These are phyloP conservation scores for Corythornis madagascariensis DNA, from an alignment of 2,113 vertebrate genomes.

Conservation along the genomic window DNA sequence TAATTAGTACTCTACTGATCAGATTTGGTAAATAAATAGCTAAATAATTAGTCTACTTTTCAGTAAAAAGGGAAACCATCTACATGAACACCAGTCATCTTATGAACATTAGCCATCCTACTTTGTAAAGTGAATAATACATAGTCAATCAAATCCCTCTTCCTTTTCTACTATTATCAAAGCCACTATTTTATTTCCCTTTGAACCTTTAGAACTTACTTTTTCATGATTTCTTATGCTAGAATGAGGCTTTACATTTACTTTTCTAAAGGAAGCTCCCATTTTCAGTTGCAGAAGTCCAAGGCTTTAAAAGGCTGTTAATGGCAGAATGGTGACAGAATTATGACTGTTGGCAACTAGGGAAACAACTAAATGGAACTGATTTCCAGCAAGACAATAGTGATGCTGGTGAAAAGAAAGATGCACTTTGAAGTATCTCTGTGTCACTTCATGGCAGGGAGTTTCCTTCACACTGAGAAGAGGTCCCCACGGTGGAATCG, in stretches of 20 bases:
- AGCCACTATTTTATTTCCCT: not conserved
- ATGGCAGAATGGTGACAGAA: not conserved
- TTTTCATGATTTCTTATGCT: not conserved
- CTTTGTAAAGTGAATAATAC: not conserved
- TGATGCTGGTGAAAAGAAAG: not conserved
- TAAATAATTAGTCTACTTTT: not conserved
- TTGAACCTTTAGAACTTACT: not conserved
- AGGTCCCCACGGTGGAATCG: not conserved
- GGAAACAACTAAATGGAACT: not conserved
- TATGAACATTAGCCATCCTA: not conserved
- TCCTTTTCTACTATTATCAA: not conserved
- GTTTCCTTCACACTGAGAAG: not conserved
- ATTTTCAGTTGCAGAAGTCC: not conserved
- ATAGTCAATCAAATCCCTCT: not conserved
- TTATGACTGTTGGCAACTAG: not conserved
- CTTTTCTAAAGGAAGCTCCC: not conserved
- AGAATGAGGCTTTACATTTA: not conserved
- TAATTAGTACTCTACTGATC: not conserved
- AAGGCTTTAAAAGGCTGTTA: not conserved
- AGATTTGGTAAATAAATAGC: not conserved
- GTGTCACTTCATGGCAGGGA: not conserved
- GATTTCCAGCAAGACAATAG: not conserved
- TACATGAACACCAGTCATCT: not conserved
- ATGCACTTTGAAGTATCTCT: not conserved
- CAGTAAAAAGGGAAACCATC: not conserved